Evolutionary conservation across 2,888 invertebrate species (phyloP), one percentile per base, ranked within the genome.

Genomic region (Arrhopalites spinosus): DNA sequence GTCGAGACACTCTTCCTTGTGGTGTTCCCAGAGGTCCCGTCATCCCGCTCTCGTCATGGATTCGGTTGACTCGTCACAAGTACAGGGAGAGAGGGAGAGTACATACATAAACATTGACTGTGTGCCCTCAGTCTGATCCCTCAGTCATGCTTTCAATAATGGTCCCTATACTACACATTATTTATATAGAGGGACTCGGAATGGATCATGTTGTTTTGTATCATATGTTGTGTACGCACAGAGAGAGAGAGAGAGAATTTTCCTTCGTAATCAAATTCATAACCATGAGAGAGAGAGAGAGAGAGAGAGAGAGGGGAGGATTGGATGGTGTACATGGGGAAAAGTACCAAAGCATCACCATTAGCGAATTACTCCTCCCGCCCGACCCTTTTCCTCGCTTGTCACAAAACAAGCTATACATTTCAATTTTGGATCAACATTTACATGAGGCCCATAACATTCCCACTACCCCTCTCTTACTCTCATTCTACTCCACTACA

Each of bases 241-340:
- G 36, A 36, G 36, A 36, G 36, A 36, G 36, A 36, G 11, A 36
- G 36, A 36, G 36, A n/a, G 50, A 50, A 15, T 50, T 50, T 17
- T 15, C 29, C 50, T 30, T 64, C 56, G 64, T 71, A 75, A 75
- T 75, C 75, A 75, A 75, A 75, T 75, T 75, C 75, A 75, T 75
- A 75, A 61, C 75, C 64, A 56, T 23, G 63, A 45, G 63, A 25
- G 64, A 29, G 20, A 53, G 36, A 36, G 36, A 36, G 36, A 36
- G 11, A 36, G 36, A 36, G 36, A n/a, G 63, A 45, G 63, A 25
- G 64, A 29, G 20, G 29, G 53, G 53, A 36, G 36, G 36, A 36
- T 36, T 7, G 53, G 30, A 50, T 50, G 2, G n/a, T n/a, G n/a
- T n/a, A n/a, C n/a, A n/a, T n/a, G n/a, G n/a, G 50, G n/a, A n/a